Evolutionary conservation across 2,797 vertebrate genomes (phyloP).

Genomic region (Hozukius guyotensis): DNA sequence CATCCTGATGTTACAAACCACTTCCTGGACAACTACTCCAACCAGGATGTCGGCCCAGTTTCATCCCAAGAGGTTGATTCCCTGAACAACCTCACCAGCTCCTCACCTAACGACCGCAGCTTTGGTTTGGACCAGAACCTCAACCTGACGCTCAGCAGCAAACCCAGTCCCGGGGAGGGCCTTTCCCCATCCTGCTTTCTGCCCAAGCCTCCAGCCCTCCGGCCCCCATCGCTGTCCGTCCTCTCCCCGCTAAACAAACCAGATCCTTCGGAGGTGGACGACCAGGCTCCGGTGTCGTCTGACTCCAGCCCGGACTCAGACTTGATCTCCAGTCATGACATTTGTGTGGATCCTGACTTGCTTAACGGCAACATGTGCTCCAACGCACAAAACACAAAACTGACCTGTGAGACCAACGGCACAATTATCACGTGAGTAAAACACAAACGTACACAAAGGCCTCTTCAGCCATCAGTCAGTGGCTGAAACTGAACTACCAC

Average conservation of each 20-base stretch:
- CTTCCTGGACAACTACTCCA: constrained; percentile 69
- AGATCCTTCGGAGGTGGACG: constrained; percentile 68
- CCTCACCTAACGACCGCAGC: constrained; percentile 19
- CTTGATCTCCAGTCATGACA: constrained; percentile 52
- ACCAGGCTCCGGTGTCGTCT: constrained; percentile 66
- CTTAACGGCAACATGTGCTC: constrained; percentile 73
- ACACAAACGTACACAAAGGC: not conserved
- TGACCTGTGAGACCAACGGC: constrained; percentile 75
- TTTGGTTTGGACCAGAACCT: constrained; percentile 74
- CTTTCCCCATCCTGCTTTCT: constrained; percentile 15
- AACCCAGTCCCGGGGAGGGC: constrained; percentile 13
- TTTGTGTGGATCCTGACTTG: constrained; percentile 75
- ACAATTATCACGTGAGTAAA: constrained; percentile 92
- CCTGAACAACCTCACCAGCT: constrained; percentile 63
- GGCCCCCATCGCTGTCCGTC: constrained; percentile 72
- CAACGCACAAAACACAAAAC: constrained; percentile 40
- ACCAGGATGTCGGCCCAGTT: constrained; percentile 48
- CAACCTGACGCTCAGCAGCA: constrained; percentile 65
- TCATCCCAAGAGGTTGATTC: constrained; percentile 46
- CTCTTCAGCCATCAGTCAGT: constrained; percentile 1
- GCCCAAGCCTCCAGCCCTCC: constrained; percentile 34
- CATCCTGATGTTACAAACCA: constrained; percentile 63
- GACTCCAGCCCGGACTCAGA: constrained; percentile 74
- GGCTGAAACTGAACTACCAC: constrained; percentile 33
- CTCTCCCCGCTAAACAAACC: constrained; percentile 69